Conservation (phyloP, 2,113 vertebrate genomes). For the Thamnophis sirtalis region DNA sequence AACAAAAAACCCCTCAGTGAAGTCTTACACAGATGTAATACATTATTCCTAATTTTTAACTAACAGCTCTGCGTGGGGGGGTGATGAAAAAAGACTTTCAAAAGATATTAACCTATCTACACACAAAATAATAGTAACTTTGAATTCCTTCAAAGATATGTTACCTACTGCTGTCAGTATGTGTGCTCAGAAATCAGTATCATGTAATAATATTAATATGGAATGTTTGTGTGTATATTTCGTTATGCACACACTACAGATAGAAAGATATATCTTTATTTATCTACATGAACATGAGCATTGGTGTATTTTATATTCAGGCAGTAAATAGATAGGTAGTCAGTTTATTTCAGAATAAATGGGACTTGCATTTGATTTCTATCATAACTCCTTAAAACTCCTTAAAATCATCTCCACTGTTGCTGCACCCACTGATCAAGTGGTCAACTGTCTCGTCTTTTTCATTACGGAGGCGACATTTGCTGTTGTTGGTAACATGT, state of each 20-base stretch:
- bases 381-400: too few relatives aligned
- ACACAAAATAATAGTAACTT: background rate
- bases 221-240: background rate
- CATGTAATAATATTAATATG: background rate
- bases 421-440: too few relatives aligned
- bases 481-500: too few relatives aligned
- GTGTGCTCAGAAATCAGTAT: background rate
- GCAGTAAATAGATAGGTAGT: too few relatives aligned
- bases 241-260: background rate
- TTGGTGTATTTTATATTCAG: background rate
- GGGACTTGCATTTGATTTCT: too few relatives aligned
- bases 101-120: background rate
- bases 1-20: constrained; percentile 8
- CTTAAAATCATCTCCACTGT: too few relatives aligned
- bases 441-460: too few relatives aligned
- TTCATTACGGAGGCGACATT: too few relatives aligned
- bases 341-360: too few relatives aligned
- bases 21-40: background rate
- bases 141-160: background rate
- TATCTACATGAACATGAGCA: background rate
- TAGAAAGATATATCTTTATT: background rate
- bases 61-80: background rate
- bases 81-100: background rate
- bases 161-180: background rate
- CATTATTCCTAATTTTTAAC: constrained; percentile 4